phyloP scores from a whole-genome alignment of 1,140 invertebrate species.

The Drosophila punjabiensis region DNA sequence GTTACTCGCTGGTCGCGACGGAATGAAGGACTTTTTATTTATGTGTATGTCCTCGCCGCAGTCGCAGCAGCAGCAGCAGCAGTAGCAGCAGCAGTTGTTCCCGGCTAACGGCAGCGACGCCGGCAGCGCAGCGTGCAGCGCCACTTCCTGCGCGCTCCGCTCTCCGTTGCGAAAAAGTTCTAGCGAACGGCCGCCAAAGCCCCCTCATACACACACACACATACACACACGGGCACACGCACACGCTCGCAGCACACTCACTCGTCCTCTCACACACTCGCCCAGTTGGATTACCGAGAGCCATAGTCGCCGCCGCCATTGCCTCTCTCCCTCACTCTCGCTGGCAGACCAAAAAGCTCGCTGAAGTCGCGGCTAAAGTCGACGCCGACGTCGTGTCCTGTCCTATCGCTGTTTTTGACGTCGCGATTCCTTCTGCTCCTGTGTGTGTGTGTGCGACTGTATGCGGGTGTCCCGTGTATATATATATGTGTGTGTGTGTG shows the following conservation, averaged over 20 bases:
- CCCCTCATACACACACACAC: conserved; percentile 20
- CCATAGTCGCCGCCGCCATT: conserved; percentile 10
- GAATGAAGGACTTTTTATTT: conserved; percentile 85
- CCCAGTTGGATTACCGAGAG: conserved; percentile 45
- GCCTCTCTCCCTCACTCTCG: conserved; percentile 18
- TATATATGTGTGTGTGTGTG: conserved; percentile 28
- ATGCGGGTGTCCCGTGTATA: conserved; percentile 22
- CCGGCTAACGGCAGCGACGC: conserved; percentile 34
- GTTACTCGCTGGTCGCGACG: conserved; percentile 85
- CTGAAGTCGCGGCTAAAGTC: conserved; percentile 56
- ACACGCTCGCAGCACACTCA: conserved; percentile 8
- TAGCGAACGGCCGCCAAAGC: conserved; percentile 59
- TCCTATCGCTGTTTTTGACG: conserved; percentile 61
- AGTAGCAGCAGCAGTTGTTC: conserved; percentile 20
- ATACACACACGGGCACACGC: background rate
- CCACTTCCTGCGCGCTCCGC: conserved; percentile 35
- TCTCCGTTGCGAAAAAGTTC: conserved; percentile 65
- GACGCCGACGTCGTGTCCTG: conserved; percentile 50
- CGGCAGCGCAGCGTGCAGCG: conserved; percentile 30
- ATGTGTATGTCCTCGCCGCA: conserved; percentile 82
- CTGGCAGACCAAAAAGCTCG: conserved; percentile 49
- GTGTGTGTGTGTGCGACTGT: conserved; percentile 16
- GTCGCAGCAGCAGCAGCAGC: conserved; percentile 36
- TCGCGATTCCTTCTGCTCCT: conserved; percentile 40
- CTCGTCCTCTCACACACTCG: conserved; percentile 16